Evolutionary conservation across 2,888 invertebrate genomes (phyloP), one percentile per base, ranked within the genome.

Genomic region (Lycophotia porphyrea): DNA sequence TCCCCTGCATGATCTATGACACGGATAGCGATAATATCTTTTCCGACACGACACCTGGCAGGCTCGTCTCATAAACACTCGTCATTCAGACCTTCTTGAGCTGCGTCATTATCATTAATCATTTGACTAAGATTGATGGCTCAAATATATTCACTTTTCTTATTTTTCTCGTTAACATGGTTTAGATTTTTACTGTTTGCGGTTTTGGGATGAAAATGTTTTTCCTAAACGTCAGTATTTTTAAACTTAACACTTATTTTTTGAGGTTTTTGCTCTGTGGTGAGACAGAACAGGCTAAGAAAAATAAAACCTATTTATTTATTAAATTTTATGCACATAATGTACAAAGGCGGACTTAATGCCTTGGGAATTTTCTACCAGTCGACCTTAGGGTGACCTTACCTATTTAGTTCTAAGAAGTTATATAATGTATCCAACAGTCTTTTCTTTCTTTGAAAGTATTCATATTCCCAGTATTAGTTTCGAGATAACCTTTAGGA

Each of bases 91-190:
- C 84, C 86, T 85, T 82, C 82, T 84, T 79, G 72, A 76, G 78
- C 71, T 36, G 42, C 68, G 87, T 83, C 88, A 88, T 88, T 81
- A 88, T 87, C 91, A 90, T 91, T 88, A 88, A 92, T 92, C 84
- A 49, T 80, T 70, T 78, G 91, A 90, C 89, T 85, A 86, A 88
- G 91, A 91, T 89, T 85, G 88, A 92, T 92, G 88, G 76, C 79
- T 73, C 74, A 71, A 85, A 85, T 82, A 85, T 89, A 85, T 86
- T 86, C 84, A 83, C 81, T 88, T 88, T 83, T 87, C 75, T 82
- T 86, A 82, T 80, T 89, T 89, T 86, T 87, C 58, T 73, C 74
- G 80, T 71, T 80, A 74, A 58, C 39, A 58, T 44, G 58, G 36
- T 71, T 82, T 44, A 55, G 24, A 86, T 86, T 73, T 78, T 69